A percentile compares a stretch with the other conserved stretches of the same genome.
Conservation (phyloP, 2,797 vertebrate species). For the Passerculus sandwichensis region DNA sequence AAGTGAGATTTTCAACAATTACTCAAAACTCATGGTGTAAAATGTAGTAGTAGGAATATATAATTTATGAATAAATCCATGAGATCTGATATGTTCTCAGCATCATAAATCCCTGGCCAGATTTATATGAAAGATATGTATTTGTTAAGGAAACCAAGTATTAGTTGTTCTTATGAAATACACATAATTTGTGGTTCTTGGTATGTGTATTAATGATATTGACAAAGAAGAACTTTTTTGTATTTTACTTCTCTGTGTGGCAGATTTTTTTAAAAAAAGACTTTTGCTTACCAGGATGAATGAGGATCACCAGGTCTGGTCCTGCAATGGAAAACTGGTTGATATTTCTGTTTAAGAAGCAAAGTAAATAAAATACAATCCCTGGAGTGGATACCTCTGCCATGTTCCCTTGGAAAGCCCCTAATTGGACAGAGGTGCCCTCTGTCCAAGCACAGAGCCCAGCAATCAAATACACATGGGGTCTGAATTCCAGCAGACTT, state of each 20-base stretch:
- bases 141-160: neutral
- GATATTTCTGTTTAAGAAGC: slow-evolving; percentile 38
- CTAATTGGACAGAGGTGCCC: slow-evolving; percentile 26
- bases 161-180: neutral
- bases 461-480: neutral
- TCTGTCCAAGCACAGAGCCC: neutral
- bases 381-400: neutral
- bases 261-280: neutral
- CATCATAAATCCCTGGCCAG: neutral
- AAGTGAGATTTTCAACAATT: neutral
- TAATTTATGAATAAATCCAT: neutral
- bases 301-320: neutral
- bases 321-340: neutral
- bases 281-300: neutral
- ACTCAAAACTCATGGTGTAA: neutral
- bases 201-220: neutral
- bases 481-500: slow-evolving; percentile 43
- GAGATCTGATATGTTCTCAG: neutral
- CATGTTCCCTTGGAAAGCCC: neutral
- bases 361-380: slow-evolving; percentile 23
- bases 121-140: neutral
- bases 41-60: neutral
- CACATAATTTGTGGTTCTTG: neutral
- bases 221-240: neutral
- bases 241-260: neutral